These are phyloP conservation scores for Myiozetetes cayanensis DNA, from an alignment of 2,113 vertebrate species.

Conservation along the genomic window DNA sequence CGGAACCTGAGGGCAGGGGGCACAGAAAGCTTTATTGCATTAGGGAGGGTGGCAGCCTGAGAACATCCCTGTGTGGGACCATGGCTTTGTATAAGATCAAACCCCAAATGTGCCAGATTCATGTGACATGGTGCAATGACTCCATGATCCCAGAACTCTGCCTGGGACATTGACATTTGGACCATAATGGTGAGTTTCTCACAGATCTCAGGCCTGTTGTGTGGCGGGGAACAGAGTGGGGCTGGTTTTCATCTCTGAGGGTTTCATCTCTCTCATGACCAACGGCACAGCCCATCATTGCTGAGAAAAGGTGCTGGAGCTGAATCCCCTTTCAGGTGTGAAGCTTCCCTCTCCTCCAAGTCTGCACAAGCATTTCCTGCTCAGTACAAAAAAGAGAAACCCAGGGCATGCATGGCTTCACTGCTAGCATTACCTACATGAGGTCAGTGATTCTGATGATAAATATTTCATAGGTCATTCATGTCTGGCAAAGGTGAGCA, in stretches of 20 bases:
- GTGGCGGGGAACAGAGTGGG: fast-evolving
- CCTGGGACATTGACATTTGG: not conserved
- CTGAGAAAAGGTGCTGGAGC: not conserved
- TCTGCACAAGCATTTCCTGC: not conserved
- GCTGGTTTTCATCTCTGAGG: not conserved
- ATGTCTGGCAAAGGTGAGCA: not conserved
- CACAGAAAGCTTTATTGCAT: not conserved
- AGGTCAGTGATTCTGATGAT: not conserved
- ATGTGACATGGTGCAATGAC: fast-evolving
- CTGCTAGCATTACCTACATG: fast-evolving
- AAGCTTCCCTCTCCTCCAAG: not conserved
- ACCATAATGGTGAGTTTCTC: not conserved
- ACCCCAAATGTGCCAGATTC: not conserved
- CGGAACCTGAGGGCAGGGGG: not conserved
- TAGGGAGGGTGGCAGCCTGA: not conserved
- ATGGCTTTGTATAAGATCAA: not conserved
- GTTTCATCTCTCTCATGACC: not conserved
- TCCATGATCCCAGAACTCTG: not conserved
- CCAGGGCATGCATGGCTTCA: no score
- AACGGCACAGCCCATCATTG: not conserved
- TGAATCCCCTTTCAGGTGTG: not conserved
- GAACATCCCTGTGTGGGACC: not conserved
- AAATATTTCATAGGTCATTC: not conserved
- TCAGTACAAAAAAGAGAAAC: not conserved
- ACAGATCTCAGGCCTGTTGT: not conserved